Evolutionary conservation across 2,113 vertebrate genomes (phyloP), one percentile per base, ranked within the genome.

Genomic region (Gobio gobio): DNA sequence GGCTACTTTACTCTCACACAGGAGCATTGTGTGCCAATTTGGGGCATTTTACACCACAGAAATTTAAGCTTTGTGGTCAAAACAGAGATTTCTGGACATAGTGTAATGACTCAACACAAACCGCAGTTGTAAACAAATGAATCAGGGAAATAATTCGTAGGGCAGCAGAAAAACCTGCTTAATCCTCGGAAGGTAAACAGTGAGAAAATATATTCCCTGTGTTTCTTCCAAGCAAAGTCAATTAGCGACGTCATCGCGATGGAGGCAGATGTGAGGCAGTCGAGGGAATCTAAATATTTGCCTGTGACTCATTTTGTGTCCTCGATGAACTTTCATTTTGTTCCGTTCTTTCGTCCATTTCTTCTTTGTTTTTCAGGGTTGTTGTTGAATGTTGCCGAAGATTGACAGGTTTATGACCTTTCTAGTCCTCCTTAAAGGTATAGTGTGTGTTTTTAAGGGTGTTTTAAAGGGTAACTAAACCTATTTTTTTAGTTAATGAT

Each of bases 261-360:
- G 74, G 76, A 78, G 49, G 75, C 83, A 78, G 75, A 85, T 24
- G 73, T 20, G 74, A 72, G 33, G 47, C 29, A 56, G 47, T 56
- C 61, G n/a, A 85, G 22, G 12, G 10, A 66, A 58, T 78, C 47
- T 85, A 78, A 78, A 85, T 78, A 85, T 78, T 78, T 78, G n/a
- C 47, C 59, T 10, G 16, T 85, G 75, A 85, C 64, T 56, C 49
- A 59, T 77, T 78, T 20, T 0, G 3, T 49, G 45, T 78, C 33
- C 59, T 29, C 22, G 1, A 1, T 63, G 73, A 64, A 45, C 73
- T 84, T 77, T 64, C 59, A 47, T 66, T 33, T 66, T 10, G 3
- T 14, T 76, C 58, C 24, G 2, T 66, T 77, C 16, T n/a, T 22
- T 56, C 9, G 33, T 29, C 16, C 40, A 29, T 63, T 47, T 61